These are phyloP conservation scores for Hassar affinis DNA, from an alignment of 2,113 vertebrate species.

Conservation along the genomic window DNA sequence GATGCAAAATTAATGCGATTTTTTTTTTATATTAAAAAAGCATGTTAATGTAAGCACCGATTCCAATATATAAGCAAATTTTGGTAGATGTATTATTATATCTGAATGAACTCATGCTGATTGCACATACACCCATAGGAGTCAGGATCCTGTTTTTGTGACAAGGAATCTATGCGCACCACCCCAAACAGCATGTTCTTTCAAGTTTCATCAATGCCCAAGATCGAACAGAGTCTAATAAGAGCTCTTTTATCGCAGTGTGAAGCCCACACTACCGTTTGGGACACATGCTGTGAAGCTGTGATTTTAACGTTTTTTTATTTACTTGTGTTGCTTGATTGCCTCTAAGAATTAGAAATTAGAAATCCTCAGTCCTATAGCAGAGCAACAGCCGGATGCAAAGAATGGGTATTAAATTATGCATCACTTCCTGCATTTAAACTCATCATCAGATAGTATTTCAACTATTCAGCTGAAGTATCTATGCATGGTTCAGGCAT, in stretches of 20 bases:
- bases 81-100: neutral
- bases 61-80: neutral
- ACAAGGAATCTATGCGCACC: neutral
- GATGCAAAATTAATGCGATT: neutral
- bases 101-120: neutral
- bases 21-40: too few species aligned
- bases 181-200: neutral
- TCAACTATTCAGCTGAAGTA: slow-evolving; percentile 1
- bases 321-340: slow-evolving; percentile 1
- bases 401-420: slow-evolving; percentile 15
- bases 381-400: slow-evolving; percentile 14
- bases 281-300: neutral
- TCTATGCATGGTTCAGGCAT: neutral
- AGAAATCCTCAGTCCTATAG: slow-evolving; percentile 4
- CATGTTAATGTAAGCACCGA: neutral
- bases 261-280: neutral
- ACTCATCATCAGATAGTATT: slow-evolving; percentile 3
- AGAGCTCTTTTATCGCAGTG: slow-evolving; percentile 1
- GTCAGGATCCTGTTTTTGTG: neutral
- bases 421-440: slow-evolving; percentile 17
- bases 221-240: neutral
- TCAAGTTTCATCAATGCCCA: neutral
- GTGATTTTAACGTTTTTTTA: neutral
- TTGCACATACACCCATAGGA: neutral
- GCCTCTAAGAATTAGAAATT: slow-evolving; percentile 7